Percentiles rank a stretch among this genome's conserved stretches.
phyloP scores from a whole-genome alignment of 2,797 vertebrate genomes.

The Oceanodroma leucorhoa region DNA sequence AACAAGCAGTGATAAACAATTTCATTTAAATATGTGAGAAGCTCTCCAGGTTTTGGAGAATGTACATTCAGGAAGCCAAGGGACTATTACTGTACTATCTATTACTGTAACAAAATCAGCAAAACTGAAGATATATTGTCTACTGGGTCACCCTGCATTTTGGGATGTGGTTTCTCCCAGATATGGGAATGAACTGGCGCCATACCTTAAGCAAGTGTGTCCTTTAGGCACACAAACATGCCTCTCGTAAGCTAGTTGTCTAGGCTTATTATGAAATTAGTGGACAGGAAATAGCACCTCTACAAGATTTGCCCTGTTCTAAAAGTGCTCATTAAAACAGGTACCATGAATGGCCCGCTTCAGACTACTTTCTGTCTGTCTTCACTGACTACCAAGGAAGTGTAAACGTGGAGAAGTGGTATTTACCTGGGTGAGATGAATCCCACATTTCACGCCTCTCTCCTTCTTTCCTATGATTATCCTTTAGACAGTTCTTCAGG shows the following conservation, averaged over 20 bases:
- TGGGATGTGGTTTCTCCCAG: background rate
- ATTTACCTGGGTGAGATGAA: background rate
- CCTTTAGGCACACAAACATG: background rate
- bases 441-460: background rate
- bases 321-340: background rate
- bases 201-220: background rate
- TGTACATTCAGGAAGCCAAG: background rate
- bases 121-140: background rate
- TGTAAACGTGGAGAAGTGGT: background rate
- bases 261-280: background rate
- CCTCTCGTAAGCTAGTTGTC: background rate
- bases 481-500: background rate
- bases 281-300: background rate
- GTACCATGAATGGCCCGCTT: background rate
- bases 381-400: background rate
- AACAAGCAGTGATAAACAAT: background rate
- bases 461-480: background rate
- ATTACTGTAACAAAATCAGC: background rate
- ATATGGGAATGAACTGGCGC: background rate
- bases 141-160: background rate
- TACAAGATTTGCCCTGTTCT: background rate
- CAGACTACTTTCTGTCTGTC: background rate
- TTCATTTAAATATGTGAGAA: background rate
- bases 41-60: background rate
- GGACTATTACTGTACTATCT: background rate